Base-by-base conservation (phyloP, 30 jellyfish, hydroid and myxozoan genomes). In the Cassiopea andromeda region DNA sequence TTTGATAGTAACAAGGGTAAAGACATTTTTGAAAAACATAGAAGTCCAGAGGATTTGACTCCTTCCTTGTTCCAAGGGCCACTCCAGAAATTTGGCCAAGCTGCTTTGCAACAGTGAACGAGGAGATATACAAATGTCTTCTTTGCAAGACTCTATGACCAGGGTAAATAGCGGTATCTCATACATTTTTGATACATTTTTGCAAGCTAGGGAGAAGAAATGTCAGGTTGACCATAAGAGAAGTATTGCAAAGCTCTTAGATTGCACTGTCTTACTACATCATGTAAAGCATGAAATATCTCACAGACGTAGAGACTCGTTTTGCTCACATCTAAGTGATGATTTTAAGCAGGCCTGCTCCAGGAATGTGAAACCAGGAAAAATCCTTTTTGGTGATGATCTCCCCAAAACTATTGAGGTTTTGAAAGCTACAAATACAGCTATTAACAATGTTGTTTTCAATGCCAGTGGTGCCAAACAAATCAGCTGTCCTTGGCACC, bases 11-110 rank as follows among this genome's bases (percentile, higher is more conserved):
- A 77, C 50, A 77, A 77, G 73, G 74, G 86, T 17, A 77, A 77
- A 77, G 86, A 66, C 2, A 77, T 77, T 77, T 73, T 77, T 48
- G 86, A 47, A n/a, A 49, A 77, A 77, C 47, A 77, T 54, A 77
- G 47, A 54, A 68, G 45, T n/a, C 86, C 86, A 77, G 47, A 54
- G 64, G 47, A 77, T 47, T 77, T 77, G 86, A 77, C 46, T 77
- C 86, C 4, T 43, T 78, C 59, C 60, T 78, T n/a, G 87, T 78
- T 3, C 87, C 87, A 1, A 78, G 60, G 54, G 87, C 18, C 77
- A 78, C 48, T 50, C 87, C 77, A 46, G 87, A 78, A 78, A 78
- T 78, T 47, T 78, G 87, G 75, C 87, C 87, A 78, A 78, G 87
- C 61, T 78, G 50, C 87, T 75, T 2, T 4, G 54, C 16, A 1